Conservation (phyloP, 2,888 invertebrate genomes). For the Cyaniris semiargus region DNA sequence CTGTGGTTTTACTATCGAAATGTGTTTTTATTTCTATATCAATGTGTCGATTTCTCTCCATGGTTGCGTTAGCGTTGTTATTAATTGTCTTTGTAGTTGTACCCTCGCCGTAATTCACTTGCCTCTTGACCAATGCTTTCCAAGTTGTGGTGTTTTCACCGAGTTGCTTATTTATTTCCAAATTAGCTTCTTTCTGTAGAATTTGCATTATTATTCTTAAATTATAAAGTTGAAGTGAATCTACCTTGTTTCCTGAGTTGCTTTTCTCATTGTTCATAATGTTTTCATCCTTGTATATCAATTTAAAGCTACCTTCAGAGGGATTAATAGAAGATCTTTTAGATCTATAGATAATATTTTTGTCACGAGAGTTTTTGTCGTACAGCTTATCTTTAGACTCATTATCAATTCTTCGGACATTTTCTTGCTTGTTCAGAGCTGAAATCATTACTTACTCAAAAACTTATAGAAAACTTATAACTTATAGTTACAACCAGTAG, state of each 20-base stretch:
- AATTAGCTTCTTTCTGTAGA: neutral
- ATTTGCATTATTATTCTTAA: neutral
- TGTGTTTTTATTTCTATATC: slow-evolving; percentile 71
- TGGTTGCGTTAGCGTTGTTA: slow-evolving; percentile 25
- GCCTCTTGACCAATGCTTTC: slow-evolving; percentile 1
- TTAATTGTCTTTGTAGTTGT: neutral
- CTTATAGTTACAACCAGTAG: too few species aligned
- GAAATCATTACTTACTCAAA: neutral
- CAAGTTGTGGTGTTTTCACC: too few species aligned
- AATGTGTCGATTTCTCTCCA: slow-evolving; percentile 36
- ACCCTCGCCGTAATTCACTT: neutral
- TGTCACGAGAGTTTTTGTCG: neutral
- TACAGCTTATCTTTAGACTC: neutral
- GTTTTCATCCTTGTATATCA: neutral
- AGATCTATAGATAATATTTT: neutral
- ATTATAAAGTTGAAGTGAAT: neutral
- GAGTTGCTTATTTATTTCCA: neutral
- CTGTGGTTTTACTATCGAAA: slow-evolving; percentile 63
- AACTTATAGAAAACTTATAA: too few species aligned
- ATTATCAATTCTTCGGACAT: neutral
- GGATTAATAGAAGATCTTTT: neutral
- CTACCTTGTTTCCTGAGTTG: neutral
- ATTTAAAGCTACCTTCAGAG: neutral
- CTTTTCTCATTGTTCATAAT: neutral
- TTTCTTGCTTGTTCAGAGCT: neutral